Percentiles rank a stretch among this genome's conserved stretches.
Conservation (phyloP, 2,113 vertebrate species). For the Platysteira castanea region DNA sequence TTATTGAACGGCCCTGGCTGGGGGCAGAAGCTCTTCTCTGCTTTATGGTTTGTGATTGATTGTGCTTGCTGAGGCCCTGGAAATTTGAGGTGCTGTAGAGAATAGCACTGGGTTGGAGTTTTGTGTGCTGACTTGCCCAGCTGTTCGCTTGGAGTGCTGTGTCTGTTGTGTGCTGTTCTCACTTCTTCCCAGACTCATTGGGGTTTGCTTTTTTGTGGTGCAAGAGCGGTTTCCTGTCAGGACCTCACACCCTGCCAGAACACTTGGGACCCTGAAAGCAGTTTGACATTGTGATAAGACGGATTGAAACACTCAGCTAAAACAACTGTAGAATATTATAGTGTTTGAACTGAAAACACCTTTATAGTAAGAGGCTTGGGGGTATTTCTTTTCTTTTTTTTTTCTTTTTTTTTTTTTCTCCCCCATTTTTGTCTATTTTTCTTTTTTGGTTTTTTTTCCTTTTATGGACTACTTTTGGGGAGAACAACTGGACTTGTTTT, state of each 20-base stretch:
- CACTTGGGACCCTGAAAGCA: background rate
- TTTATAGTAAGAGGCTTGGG: background rate
- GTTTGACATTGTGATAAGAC: background rate
- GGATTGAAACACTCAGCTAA: background rate
- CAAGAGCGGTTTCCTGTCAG: background rate
- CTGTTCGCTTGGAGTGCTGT: background rate
- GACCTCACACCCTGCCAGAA: background rate
- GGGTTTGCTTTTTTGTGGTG: background rate
- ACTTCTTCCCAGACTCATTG: background rate
- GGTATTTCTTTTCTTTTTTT: background rate
- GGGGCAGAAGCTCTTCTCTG: background rate
- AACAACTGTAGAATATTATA: background rate
- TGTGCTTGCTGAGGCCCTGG: background rate
- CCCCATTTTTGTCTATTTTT: background rate
- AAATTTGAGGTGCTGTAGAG: background rate
- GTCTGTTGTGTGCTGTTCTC: background rate
- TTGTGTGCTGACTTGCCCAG: background rate
- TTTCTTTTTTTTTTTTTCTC: accelerated
- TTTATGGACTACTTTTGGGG: background rate
- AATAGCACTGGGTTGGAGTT: background rate
- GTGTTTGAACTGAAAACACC: background rate
- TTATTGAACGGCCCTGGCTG: background rate
- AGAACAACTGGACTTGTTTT: background rate
- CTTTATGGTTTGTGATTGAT: background rate
- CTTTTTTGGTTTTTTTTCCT: accelerated